These are phyloP conservation scores for Hipparchia semele DNA, from an alignment of 2,888 invertebrate species.

Conservation along the genomic window DNA sequence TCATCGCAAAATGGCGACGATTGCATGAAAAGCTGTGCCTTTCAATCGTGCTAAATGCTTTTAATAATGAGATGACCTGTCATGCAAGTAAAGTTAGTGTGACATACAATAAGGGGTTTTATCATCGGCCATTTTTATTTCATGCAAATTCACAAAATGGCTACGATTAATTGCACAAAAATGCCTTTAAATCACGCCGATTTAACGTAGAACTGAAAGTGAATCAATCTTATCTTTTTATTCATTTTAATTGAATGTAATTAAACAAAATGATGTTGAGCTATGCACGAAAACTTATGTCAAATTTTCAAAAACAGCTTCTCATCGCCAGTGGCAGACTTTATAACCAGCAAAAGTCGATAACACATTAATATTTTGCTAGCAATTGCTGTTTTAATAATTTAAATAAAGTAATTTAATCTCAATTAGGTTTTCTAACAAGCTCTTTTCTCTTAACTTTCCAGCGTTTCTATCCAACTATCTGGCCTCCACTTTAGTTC, in stretches of 20 bases:
- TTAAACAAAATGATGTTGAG: neutral
- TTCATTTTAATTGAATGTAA: neutral
- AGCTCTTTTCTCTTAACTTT: conserved; percentile 61
- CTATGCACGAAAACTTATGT: neutral
- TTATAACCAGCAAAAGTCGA: neutral
- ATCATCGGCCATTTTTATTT: neutral
- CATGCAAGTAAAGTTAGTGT: neutral
- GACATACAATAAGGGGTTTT: neutral
- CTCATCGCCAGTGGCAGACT: neutral
- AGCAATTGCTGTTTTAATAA: neutral
- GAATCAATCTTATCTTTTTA: neutral
- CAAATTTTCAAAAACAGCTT: neutral
- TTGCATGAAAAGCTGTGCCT: conserved; percentile 28
- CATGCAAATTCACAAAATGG: neutral
- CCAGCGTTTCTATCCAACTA: conserved; percentile 81
- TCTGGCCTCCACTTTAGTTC: conserved; percentile 82
- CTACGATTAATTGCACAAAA: neutral
- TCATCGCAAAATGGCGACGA: conserved; percentile 38
- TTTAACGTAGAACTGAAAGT: neutral
- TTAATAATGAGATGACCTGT: neutral
- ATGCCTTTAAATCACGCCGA: neutral
- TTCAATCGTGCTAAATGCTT: conserved; percentile 26
- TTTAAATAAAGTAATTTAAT: neutral
- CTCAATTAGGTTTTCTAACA: conserved; percentile 41
- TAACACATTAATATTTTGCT: neutral